Base-by-base conservation (phyloP, 64 coral and sea anemone genomes). In the Montipora efflorescens region DNA sequence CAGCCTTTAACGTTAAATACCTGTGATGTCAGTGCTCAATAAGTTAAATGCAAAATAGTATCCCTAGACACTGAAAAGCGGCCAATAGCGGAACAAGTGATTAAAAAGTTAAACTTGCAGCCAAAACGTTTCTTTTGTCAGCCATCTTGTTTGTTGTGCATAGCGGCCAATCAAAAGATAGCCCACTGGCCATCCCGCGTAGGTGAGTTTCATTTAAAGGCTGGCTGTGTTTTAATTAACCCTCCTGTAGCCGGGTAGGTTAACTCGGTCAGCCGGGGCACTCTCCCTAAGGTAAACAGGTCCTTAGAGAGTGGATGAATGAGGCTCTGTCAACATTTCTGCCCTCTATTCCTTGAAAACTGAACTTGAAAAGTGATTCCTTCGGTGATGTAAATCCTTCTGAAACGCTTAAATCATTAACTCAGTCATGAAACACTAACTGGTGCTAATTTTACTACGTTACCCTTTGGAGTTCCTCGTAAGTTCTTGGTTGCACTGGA, bases 401-500 rank as follows among this genome's bases (percentile, higher is more conserved):
- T 28, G 28, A 28, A 28, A 28, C 28, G 28, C 28, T 28, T 28
- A 28, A 28, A 36, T 36, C 36, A 36, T 36, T 36, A 36, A 36
- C 28, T 36, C 36, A 36, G 36, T 36, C 36, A 36, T 36, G 0
- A 57, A 57, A 57, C 53, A 5, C 2, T 36, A 36, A 36, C 36
- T 11, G 53, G 53, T 8, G 6, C 11, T 57, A 6, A 57, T 11
- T 8, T 57, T 57, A 11, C 5, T 36, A 12, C 21, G 36, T 83
- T 23, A 93, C 92, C 92, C 67, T 88, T 75, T 80, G 84, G 7
- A 93, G 53, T 48, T 93, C 92, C 47, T 93, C 59, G 44, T 88
- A 93, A 0, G 92, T 93, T 22, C 92, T 64, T 1, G 92, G 92
- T 21, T 93, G 92, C 53, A 93, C 53, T 73, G 83, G 51, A 28